phyloP scores from a whole-genome alignment of 2,113 vertebrate species.

The Gavia stellata region DNA sequence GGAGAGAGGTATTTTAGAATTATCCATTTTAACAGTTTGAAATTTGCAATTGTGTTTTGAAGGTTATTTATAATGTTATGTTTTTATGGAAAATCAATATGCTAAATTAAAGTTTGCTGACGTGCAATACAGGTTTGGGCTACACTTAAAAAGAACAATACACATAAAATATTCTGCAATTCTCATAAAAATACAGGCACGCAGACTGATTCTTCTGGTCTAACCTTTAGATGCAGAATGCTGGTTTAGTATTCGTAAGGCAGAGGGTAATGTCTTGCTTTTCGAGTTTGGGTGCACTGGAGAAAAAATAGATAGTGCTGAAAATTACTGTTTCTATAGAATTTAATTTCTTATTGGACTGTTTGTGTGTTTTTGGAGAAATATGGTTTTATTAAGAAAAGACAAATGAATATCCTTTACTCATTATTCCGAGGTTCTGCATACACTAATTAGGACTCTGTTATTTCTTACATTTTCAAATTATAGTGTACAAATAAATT shows the following conservation, averaged over 20 bases:
- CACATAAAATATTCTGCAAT: background rate
- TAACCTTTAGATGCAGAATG: background rate
- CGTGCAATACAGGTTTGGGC: background rate
- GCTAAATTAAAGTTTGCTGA: background rate
- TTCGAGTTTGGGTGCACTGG: background rate
- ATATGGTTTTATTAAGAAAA: background rate
- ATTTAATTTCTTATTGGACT: slow-evolving; percentile 7
- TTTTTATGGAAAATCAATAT: background rate
- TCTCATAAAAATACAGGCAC: background rate
- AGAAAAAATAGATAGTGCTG: background rate
- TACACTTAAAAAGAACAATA: background rate
- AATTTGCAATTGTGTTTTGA: background rate
- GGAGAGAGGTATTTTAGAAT: background rate
- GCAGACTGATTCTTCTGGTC: background rate
- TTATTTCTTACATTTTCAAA: slow-evolving; percentile 16
- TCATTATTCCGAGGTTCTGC: background rate
- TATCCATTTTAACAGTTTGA: background rate
- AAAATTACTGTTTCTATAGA: background rate
- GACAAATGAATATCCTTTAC: background rate
- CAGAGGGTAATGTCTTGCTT: background rate
- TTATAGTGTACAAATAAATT: slow-evolving; percentile 44
- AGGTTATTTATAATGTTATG: background rate
- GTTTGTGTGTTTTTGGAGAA: background rate
- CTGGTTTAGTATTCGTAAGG: slow-evolving; percentile 7
- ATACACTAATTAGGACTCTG: background rate